Percentiles rank a stretch among this genome's conserved stretches.
Evolutionary conservation across 2,797 vertebrate genomes (phyloP).

Genomic region (Cuniculus paca): DNA sequence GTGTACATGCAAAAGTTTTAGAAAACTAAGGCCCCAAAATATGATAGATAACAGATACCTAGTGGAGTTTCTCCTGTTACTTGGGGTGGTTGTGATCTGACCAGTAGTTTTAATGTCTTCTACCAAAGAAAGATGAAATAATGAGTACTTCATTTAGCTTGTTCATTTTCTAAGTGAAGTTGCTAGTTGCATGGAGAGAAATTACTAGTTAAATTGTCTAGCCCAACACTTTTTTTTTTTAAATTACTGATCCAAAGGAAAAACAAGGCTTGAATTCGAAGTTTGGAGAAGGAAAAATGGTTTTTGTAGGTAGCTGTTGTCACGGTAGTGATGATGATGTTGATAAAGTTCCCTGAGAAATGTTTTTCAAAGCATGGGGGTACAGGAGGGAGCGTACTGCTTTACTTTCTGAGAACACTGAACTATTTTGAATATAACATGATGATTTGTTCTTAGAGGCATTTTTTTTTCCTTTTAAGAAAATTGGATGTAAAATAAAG

Average conservation of each 20-base stretch:
- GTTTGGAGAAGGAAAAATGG: background rate
- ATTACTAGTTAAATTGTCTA: background rate
- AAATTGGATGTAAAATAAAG: constrained; percentile 59
- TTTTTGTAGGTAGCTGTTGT: background rate
- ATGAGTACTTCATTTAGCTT: background rate
- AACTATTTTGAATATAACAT: constrained; percentile 47
- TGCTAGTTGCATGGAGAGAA: background rate
- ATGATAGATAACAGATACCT: background rate
- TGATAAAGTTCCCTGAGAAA: constrained; percentile 12
- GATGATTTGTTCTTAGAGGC: background rate
- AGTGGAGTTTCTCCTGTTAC: background rate
- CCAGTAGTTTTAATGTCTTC: constrained; percentile 13
- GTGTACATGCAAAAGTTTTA: constrained; percentile 21
- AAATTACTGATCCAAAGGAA: background rate
- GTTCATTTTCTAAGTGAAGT: constrained; percentile 28
- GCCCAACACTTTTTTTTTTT: background rate
- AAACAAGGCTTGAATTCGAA: constrained; percentile 24
- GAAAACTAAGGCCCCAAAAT: background rate
- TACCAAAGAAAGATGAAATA: constrained; percentile 40
- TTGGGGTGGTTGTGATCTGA: background rate
- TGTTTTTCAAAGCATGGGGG: constrained; percentile 41
- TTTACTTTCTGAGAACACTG: constrained; percentile 18
- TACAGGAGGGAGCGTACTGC: background rate
- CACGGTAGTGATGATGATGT: background rate
- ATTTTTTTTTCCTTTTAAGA: constrained; percentile 46